Evolutionary conservation across 2,113 vertebrate species (phyloP).

Genomic region (Phyllopteryx taeniolatus): DNA sequence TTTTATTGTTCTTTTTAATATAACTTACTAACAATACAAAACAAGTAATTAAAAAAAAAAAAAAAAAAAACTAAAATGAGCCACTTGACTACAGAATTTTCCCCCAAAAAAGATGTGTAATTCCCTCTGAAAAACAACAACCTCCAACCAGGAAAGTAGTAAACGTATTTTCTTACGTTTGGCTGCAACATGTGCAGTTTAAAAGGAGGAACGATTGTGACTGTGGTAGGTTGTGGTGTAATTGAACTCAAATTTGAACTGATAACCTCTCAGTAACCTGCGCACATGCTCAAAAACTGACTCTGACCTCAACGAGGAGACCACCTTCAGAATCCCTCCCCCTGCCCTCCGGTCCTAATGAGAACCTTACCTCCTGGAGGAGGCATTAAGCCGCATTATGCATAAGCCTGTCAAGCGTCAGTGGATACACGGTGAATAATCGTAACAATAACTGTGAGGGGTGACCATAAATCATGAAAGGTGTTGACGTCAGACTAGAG

Average conservation of each 20-base stretch:
- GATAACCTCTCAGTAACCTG: constrained; percentile 17
- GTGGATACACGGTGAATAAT: constrained; percentile 45
- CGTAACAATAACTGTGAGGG: constrained; percentile 21
- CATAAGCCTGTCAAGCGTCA: constrained; percentile 36
- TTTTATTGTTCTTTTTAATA: too few relatives aligned
- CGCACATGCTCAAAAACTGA: background rate
- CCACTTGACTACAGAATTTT: too few relatives aligned
- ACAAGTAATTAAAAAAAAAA: too few relatives aligned
- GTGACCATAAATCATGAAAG: constrained; percentile 48
- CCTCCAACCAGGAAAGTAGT: background rate
- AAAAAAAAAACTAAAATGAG: too few relatives aligned
- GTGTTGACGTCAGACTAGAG: constrained; percentile 39
- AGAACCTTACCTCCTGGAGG: constrained; percentile 55
- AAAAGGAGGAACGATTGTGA: background rate
- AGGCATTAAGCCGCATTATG: constrained; percentile 49
- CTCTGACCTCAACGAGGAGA: constrained; percentile 5
- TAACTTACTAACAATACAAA: too few relatives aligned
- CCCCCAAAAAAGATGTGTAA: too few relatives aligned
- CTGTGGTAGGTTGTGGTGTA: background rate
- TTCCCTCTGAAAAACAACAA: too few relatives aligned
- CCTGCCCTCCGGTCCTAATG: constrained; percentile 49
- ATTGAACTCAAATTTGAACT: background rate
- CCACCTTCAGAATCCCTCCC: constrained; percentile 44
- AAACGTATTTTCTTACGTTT: background rate
- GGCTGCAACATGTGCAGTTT: constrained; percentile 2